Evolutionary conservation across 1,140 invertebrate species (phyloP), one percentile per base, ranked within the genome.

Genomic region (Drosophila varians): DNA sequence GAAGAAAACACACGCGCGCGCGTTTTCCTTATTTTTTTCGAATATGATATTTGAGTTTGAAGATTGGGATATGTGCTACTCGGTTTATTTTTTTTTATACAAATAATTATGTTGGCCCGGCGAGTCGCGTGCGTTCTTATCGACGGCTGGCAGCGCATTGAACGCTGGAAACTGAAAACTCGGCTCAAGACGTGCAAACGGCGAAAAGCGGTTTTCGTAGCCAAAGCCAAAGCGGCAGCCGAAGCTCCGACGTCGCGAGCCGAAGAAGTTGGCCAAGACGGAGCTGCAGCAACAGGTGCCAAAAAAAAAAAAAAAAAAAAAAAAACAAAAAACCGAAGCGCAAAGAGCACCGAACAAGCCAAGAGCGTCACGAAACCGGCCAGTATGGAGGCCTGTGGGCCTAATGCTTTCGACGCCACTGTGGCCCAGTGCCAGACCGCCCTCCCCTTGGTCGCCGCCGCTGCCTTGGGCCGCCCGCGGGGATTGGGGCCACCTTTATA

Each of bases 111-210:
- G 28, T 14, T 26, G 16, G 16, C 43, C 51, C 40, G 45, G 14
- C 42, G 34, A 51, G 53, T 80, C 61, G 70, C 78, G 71, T 87
- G 78, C 78, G 70, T 84, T 87, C 78, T 87, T 84, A 89, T 78
- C 83, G 83, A 77, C 83, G 78, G 65, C 58, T 78, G 38, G 74
- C 75, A 84, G 77, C 83, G 82, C 74, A 78, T 88, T 88, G 82
- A 87, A 87, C 54, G 52, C 55, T 36, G 36, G 14, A 38, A 38
- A 38, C 36, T 38, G 14, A 42, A 42, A 16, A 18, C 38, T 42
- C 16, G 38, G 38, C 74, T 72, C 58, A 68, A 88, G 74, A 87
- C 83, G 70, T 74, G 83, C 74, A 55, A 51, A 65, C 49, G 58
- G 42, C 53, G 38, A 42, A 42, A 42, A 42, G 38, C 38, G 4